Base-by-base conservation (phyloP, 2,888 invertebrate species). In the Leptinotarsa rubiginosa region DNA sequence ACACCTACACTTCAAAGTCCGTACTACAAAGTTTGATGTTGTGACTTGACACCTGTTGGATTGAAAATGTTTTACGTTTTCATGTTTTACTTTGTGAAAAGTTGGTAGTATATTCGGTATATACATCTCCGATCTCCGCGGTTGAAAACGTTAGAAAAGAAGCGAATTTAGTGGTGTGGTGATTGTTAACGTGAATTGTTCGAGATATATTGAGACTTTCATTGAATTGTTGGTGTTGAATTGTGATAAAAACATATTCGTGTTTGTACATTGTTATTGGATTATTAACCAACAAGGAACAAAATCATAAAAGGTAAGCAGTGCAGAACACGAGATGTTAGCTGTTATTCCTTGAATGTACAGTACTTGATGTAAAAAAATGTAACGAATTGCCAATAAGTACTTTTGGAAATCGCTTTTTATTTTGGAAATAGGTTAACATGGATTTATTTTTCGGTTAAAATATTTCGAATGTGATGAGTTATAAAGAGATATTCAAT, bases 11-110 rank as follows among this genome's bases (percentile, higher is more conserved):
- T 62, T 41, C n/a, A 62, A 41, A 62, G 16, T 62, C 5, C 13
- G n/a, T 18, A 62, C 62, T 62, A 62, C 16, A 2, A 41, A n/a
- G 62, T n/a, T 31, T 25, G 25, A 41, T 16, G 62, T 62, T 62
- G 20, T n/a, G 2, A 56, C 56, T 50, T 69, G 69, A 69, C 69
- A 69, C 69, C 69, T 69, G 69, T 69, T 69, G 69, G n/a, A 52
- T 31, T 69, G 56, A 67, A 52, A 67, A 65, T 22, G 47, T 16
- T 65, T 68, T 69, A 25, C n/a, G 54, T 68, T 68, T 41, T 52
- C 41, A 20, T 69, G 54, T 47, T 50, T 56, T 18, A 62, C 54
- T 56, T 56, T 20, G 62, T 62, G 31, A 62, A 62, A 62, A 62
- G 62, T 62, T 62, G 62, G 62, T 62, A 31, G 62, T 16, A 31